Conservation (phyloP, 53 echinoderm and acorn worm genomes). For the Patiria pectinifera region DNA sequence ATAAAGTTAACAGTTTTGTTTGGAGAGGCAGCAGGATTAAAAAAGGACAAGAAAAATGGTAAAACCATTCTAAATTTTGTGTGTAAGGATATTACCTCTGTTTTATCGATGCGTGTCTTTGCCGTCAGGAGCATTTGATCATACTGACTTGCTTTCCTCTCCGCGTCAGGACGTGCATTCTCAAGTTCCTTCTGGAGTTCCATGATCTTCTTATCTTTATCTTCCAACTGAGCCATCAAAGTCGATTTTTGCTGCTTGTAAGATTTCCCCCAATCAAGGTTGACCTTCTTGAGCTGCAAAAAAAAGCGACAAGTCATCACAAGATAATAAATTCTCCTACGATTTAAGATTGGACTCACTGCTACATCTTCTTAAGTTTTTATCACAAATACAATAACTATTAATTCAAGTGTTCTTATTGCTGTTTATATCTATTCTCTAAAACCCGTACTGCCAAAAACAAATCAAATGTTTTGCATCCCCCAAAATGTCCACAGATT, state of each 20-base stretch:
- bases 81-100: conserved; percentile 21
- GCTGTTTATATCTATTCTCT: no score
- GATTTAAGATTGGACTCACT: background rate
- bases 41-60: no score
- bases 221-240: background rate
- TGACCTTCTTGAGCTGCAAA: conserved; percentile 49
- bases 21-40: no score
- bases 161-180: background rate
- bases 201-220: conserved; percentile 17
- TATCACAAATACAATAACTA: no score
- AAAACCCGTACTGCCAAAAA: no score
- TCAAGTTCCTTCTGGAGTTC: conserved; percentile 20
- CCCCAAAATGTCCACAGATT: no score
- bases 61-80: no score
- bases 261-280: conserved; percentile 41
- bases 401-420: no score
- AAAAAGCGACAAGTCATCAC: background rate
- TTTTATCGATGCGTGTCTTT: conserved; percentile 48
- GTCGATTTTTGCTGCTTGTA: conserved; percentile 1
- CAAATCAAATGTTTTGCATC: no score
- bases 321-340: background rate
- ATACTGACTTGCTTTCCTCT: background rate
- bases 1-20: no score
- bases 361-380: no score
- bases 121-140: conserved; percentile 55